phyloP scores from a whole-genome alignment of 2,888 invertebrate species.

The Bimastos eiseni region DNA sequence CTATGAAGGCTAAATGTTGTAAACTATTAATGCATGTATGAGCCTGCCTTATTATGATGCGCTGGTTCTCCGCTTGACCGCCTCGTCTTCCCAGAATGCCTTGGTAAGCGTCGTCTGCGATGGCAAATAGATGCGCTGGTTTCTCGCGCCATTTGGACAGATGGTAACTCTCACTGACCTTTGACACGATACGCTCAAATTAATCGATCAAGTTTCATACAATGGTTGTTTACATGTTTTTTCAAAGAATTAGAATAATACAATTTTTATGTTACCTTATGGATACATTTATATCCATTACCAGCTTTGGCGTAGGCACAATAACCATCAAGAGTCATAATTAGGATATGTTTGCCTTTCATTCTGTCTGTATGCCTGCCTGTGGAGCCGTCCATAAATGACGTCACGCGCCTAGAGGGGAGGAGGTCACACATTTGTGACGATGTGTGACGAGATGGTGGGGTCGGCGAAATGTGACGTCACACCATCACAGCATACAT shows the following conservation, averaged over 20 bases:
- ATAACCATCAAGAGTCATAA: neutral
- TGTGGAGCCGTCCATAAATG: no score
- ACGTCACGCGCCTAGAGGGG: no score
- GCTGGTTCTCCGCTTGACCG: conserved; percentile 2
- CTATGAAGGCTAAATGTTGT: neutral
- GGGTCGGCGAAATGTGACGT: no score
- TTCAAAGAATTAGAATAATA: neutral
- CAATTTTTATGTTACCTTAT: no score
- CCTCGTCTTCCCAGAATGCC: conserved; percentile 13
- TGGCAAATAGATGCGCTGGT: conserved; percentile 3
- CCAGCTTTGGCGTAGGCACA: neutral
- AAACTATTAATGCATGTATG: neutral
- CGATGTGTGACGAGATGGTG: no score
- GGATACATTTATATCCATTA: neutral
- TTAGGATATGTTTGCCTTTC: no score
- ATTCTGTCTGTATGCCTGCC: no score
- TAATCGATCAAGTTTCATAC: neutral
- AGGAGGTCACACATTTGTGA: no score
- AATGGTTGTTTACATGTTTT: neutral
- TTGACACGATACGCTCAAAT: neutral
- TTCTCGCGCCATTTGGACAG: conserved; percentile 21
- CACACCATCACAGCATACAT: no score
- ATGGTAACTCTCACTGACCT: neutral
- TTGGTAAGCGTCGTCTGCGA: conserved; percentile 22
- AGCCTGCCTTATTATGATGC: conserved; percentile 16